Conservation (phyloP, 1,140 invertebrate genomes). For the Lycorma delicatula region DNA sequence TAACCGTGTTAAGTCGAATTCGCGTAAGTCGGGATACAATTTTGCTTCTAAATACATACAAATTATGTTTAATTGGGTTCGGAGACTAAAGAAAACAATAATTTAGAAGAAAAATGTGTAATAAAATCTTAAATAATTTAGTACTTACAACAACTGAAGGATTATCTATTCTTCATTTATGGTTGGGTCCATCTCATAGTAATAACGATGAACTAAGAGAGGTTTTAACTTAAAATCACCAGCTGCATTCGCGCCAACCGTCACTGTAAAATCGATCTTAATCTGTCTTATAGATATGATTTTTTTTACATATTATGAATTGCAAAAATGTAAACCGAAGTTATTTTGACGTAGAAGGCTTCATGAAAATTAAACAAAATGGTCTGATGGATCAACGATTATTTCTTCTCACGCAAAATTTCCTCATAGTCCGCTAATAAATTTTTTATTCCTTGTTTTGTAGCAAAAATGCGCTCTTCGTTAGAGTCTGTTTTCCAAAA, state of each 20-base stretch:
- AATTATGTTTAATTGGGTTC: slow-evolving; percentile 1
- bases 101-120: not conserved
- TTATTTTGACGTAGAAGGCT: not conserved
- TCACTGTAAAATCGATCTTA: no score
- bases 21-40: not conserved
- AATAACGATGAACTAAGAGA: no score
- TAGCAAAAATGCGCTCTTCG: not conserved
- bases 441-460: not conserved
- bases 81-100: not conserved
- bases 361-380: not conserved
- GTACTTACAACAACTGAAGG: not conserved
- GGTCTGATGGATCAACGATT: not conserved
- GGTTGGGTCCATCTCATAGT: no score
- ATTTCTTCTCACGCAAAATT: not conserved
- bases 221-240: no score
- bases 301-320: no score
- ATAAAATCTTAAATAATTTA: not conserved
- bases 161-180: no score
- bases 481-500: not conserved
- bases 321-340: not conserved
- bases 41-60: not conserved
- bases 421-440: not conserved
- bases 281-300: no score
- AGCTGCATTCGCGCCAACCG: no score
- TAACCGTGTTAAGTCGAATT: not conserved